Conservation (phyloP, 1,140 invertebrate species). For the Heliconius hewitsoni region DNA sequence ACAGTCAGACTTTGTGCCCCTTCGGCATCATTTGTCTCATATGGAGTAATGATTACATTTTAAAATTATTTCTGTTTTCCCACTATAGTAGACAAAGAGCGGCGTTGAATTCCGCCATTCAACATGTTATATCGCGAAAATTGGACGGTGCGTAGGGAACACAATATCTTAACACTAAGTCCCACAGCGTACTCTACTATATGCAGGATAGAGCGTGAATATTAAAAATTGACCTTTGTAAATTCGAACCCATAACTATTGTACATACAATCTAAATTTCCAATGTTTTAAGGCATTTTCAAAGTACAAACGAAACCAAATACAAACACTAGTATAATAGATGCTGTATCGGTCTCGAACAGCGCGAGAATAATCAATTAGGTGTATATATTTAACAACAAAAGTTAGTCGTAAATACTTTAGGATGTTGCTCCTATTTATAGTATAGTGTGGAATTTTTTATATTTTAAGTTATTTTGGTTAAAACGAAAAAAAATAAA, state of each 20-base stretch:
- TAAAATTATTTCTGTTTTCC: neutral
- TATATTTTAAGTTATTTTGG: neutral
- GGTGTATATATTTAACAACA: conserved; percentile 49
- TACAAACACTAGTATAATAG: neutral
- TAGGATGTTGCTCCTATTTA: neutral
- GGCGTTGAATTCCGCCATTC: neutral
- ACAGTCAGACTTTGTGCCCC: too few relatives aligned
- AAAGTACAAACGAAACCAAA: neutral
- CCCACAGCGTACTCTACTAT: neutral
- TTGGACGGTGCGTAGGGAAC: neutral
- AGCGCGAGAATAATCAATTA: conserved; percentile 56
- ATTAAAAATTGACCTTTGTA: neutral
- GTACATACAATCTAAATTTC: neutral
- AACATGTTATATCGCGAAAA: neutral
- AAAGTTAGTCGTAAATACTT: conserved; percentile 46
- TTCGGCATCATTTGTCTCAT: too few relatives aligned
- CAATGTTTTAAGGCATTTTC: neutral
- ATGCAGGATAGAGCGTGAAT: too few relatives aligned
- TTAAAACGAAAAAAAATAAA: neutral
- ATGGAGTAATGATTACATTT: neutral
- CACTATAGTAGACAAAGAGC: neutral
- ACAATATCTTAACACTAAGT: neutral
- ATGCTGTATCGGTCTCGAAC: conserved; percentile 37
- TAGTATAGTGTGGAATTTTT: neutral
- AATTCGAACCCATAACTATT: too few relatives aligned